These are phyloP conservation scores for Bugulina stolonifera DNA, from an alignment of 2,888 invertebrate species.

Conservation along the genomic window DNA sequence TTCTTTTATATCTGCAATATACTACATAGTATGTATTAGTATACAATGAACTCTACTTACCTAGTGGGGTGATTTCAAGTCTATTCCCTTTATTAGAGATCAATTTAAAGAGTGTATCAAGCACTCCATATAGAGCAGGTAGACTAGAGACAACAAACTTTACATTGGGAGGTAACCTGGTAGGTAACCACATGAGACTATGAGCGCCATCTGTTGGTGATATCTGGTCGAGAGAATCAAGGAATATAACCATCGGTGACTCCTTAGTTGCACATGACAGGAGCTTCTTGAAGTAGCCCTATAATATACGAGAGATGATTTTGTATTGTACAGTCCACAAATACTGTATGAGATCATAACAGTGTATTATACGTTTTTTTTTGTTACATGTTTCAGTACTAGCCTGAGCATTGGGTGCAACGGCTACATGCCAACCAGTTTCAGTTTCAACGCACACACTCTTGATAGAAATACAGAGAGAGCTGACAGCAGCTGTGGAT, in stretches of 20 bases:
- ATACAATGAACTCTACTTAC: not conserved
- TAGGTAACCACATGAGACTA: conserved; percentile 92
- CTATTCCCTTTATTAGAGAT: conserved; percentile 83
- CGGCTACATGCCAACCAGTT: too few species aligned
- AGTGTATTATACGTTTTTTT: not conserved
- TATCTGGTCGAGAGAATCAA: conserved; percentile 94
- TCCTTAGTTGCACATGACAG: conserved; percentile 58
- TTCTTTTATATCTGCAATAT: too few species aligned
- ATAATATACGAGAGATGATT: too few species aligned
- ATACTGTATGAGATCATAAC: not conserved
- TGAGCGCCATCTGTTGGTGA: conserved; percentile 83
- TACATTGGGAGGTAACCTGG: conserved; percentile 77
- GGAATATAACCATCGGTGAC: conserved; percentile 77
- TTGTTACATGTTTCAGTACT: not conserved
- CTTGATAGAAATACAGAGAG: not conserved
- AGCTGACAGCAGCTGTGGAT: too few species aligned
- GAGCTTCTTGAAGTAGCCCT: conserved; percentile 76
- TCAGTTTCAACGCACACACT: too few species aligned
- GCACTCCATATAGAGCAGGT: conserved; percentile 32
- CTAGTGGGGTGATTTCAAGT: conserved; percentile 71
- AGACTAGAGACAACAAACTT: conserved; percentile 66
- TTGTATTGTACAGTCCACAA: too few species aligned
- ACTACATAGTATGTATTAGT: too few species aligned
- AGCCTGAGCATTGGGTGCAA: not conserved
- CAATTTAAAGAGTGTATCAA: conserved; percentile 65